Conservation (phyloP, 2,888 invertebrate species). For the Parasteatoda lunata region DNA sequence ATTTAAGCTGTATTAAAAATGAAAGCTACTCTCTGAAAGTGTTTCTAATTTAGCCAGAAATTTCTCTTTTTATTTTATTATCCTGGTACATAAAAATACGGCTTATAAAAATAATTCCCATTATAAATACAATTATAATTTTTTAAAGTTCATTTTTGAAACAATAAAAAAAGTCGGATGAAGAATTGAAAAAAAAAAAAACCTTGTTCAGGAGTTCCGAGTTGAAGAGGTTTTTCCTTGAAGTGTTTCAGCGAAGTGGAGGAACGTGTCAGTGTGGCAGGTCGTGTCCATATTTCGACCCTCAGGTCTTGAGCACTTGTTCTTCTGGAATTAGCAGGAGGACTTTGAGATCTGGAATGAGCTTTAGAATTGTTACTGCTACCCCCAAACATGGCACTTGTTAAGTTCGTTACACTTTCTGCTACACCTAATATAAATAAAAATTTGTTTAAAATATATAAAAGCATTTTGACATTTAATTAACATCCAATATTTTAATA, state of each 20-base stretch:
- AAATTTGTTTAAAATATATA: too few relatives aligned
- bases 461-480: too few relatives aligned
- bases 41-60: too few relatives aligned
- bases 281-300: conserved; percentile 58
- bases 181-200: background rate
- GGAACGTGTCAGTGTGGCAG: conserved; percentile 41
- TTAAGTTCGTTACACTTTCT: conserved; percentile 61
- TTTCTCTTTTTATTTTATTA: too few relatives aligned
- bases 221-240: conserved; percentile 47
- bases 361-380: conserved; percentile 15
- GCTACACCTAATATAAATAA: conserved; percentile 35
- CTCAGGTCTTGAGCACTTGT: conserved; percentile 58
- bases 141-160: background rate
- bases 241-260: conserved; percentile 57
- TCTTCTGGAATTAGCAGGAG: conserved; percentile 18
- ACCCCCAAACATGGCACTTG: conserved; percentile 58
- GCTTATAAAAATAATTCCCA: too few relatives aligned
- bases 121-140: too few relatives aligned
- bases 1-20: too few relatives aligned
- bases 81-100: too few relatives aligned
- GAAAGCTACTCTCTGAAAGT: too few relatives aligned
- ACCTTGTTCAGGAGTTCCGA: conserved; percentile 53
- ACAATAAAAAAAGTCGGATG: background rate
- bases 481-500: too few relatives aligned
- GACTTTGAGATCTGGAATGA: conserved; percentile 20